phyloP scores from a whole-genome alignment of 2,888 invertebrate genomes.

The Tolmerus cingulatus region DNA sequence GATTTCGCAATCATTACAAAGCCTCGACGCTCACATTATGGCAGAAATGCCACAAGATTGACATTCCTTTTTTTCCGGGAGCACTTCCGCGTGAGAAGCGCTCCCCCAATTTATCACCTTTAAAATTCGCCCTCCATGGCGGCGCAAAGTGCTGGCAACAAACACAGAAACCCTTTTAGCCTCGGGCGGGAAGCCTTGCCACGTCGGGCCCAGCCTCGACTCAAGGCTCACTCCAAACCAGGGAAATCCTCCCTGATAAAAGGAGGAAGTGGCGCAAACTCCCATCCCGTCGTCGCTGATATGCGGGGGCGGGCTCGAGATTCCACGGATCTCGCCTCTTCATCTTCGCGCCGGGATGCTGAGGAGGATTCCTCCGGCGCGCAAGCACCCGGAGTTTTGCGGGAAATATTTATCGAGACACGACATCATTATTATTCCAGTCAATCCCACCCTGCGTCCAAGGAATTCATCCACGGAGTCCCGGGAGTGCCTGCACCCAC shows the following conservation, averaged over 20 bases:
- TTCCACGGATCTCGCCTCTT: neutral
- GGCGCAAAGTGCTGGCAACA: neutral
- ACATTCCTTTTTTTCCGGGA: neutral
- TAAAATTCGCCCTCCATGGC: neutral
- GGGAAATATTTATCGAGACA: slow-evolving; percentile 9
- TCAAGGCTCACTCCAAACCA: neutral
- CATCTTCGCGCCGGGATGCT: neutral
- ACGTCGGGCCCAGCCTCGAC: neutral
- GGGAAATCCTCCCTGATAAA: slow-evolving; percentile 3
- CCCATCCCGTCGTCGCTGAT: neutral
- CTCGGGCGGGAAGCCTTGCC: neutral
- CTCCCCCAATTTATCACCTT: neutral
- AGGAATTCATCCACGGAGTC: slow-evolving; percentile 3
- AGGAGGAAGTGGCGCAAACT: neutral
- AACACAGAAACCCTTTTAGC: slow-evolving; percentile 26
- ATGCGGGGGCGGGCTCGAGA: neutral
- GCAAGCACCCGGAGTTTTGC: neutral
- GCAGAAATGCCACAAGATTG: slow-evolving; percentile 22
- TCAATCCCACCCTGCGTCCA: neutral
- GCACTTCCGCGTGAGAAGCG: neutral
- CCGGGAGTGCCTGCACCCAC: neutral
- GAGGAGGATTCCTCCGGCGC: neutral
- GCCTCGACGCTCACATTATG: neutral
- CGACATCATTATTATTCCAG: slow-evolving; percentile 17
- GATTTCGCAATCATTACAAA: neutral